Base-by-base conservation (phyloP, 2,888 invertebrate species). In the Alentia gelatinosa region DNA sequence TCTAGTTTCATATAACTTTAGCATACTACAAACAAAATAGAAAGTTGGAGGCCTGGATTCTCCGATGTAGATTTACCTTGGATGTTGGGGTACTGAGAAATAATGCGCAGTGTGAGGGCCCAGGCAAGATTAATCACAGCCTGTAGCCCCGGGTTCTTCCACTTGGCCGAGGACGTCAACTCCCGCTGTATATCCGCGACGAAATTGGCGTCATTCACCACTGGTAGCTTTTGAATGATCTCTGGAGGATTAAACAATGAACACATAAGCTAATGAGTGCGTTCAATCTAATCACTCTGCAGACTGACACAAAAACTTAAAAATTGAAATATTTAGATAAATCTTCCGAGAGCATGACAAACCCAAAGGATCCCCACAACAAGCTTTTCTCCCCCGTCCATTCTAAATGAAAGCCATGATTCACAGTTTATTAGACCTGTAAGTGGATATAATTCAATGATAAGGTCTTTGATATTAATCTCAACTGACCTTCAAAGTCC, bases 51-150 rank as follows among this genome's bases (percentile, higher is more conserved):
- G n/a, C n/a, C n/a, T n/a, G n/a, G n/a, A n/a, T n/a, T n/a, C n/a
- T n/a, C n/a, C n/a, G n/a, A n/a, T n/a, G n/a, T n/a, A n/a, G n/a
- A n/a, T n/a, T n/a, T n/a, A 92, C 92, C 92, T 91, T 91, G 91
- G 5, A 89, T 63, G 39, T 92, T 91, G 12, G 95, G 94, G 91
- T 95, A 95, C 93, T 96, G 96, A 19, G 96, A 96, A 0, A 96
- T 92, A 75, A 95, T 95, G 68, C 96, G 93, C 84, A 98, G 96
- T 40, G 97, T 97, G 15, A 98, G 96, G 0, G 97, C 97, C 96
- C 98, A 97, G 0, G 97, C 97, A 94, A 98, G 97, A 92, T 97
- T 97, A 5, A 97, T 96, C 1, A 97, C 95, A 0, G 97, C 97
- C 92, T 96, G 95, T 63, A 97, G 92, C 9, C 96, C 96, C 19